Percentiles rank a stretch among this genome's conserved stretches.
These are phyloP conservation scores for Scrobipalpa costella DNA, from an alignment of 2,888 invertebrate species.

Conservation along the genomic window DNA sequence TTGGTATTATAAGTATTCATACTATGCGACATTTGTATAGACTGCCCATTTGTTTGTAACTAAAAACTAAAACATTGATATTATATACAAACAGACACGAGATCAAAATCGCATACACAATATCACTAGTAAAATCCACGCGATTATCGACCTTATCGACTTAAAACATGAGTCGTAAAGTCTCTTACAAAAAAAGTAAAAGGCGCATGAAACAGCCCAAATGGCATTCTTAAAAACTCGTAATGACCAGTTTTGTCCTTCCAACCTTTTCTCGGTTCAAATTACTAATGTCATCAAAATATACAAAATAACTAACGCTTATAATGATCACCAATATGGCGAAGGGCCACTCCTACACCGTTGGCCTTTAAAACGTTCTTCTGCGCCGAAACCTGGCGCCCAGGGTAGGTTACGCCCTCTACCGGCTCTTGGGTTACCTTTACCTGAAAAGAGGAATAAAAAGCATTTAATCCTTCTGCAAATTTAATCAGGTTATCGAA, in stretches of 20 bases:
- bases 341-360: slow-evolving; percentile 64
- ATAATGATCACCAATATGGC: slow-evolving; percentile 64
- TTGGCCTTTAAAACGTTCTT: slow-evolving; percentile 69
- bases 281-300: slow-evolving; percentile 12
- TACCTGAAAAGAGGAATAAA: slow-evolving; percentile 34
- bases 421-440: slow-evolving; percentile 50
- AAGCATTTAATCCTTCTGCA: too few relatives aligned
- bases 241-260: not conserved
- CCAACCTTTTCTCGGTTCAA: not conserved
- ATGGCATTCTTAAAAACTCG: not conserved
- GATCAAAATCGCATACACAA: slow-evolving; percentile 17
- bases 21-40: not conserved
- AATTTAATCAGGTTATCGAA: too few relatives aligned
- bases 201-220: slow-evolving; percentile 1
- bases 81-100: slow-evolving; percentile 24
- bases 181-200: slow-evolving; percentile 3
- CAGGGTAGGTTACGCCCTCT: slow-evolving; percentile 69
- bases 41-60: not conserved
- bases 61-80: slow-evolving; percentile 8
- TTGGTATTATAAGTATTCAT: not conserved
- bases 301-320: not conserved
- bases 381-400: slow-evolving; percentile 59
- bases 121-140: not conserved
- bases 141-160: not conserved
- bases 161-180: not conserved